A percentile compares a stretch with the other conserved stretches of the same genome.
Evolutionary conservation across 1,140 invertebrate species (phyloP).

Genomic region (Drosophila fuyamai): DNA sequence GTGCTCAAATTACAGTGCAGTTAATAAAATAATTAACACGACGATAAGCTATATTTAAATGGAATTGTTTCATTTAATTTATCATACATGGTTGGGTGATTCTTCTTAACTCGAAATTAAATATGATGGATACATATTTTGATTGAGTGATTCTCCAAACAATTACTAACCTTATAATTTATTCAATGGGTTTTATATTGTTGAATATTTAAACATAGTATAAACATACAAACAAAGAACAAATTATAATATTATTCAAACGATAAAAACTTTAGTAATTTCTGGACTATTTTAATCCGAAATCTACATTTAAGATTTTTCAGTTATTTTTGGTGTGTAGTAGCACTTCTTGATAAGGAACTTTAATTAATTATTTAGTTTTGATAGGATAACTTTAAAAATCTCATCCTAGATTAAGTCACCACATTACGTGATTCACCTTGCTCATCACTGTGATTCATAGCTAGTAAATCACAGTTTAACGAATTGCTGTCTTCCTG

Average conservation of each 20-base stretch:
- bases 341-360: too few species aligned
- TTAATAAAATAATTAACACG: constrained; percentile 20
- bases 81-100: constrained; percentile 10
- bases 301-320: too few species aligned
- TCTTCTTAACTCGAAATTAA: background rate
- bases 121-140: background rate
- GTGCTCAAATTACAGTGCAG: constrained; percentile 5
- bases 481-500: constrained; percentile 29
- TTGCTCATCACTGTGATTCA: constrained; percentile 19
- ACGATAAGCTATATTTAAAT: constrained; percentile 13
- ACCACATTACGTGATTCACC: constrained; percentile 14
- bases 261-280: background rate
- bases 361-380: background rate
- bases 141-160: background rate
- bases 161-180: background rate
- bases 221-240: background rate
- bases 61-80: constrained; percentile 1
- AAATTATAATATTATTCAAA: background rate
- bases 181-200: background rate
- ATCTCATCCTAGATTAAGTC: background rate
- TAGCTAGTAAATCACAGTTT: constrained; percentile 28
- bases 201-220: background rate
- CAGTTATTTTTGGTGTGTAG: too few species aligned
- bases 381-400: background rate
- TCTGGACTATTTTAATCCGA: too few species aligned